Conservation (phyloP, 2,888 invertebrate species). For the Drosophila melanosoma region DNA sequence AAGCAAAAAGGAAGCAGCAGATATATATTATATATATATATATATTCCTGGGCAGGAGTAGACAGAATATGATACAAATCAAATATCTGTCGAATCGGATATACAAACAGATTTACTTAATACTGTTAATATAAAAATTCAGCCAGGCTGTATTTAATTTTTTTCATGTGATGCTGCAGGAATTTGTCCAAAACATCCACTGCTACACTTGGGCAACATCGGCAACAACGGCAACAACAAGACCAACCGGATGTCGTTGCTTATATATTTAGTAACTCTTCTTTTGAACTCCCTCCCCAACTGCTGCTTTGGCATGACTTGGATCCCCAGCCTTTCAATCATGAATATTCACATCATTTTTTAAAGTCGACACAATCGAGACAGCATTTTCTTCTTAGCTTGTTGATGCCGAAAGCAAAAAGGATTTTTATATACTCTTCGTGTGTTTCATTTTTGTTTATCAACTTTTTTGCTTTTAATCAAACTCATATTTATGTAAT, state of each 20-base stretch:
- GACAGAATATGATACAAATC: background rate
- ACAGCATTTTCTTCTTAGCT: slow-evolving; percentile 8
- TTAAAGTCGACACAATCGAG: slow-evolving; percentile 22
- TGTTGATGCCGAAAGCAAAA: background rate
- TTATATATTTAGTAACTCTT: slow-evolving; percentile 4
- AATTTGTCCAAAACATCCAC: slow-evolving; percentile 50
- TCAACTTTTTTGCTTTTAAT: too few species aligned
- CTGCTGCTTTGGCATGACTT: slow-evolving; percentile 17
- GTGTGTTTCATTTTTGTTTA: background rate
- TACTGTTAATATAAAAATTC: background rate
- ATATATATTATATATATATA: background rate
- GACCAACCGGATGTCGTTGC: slow-evolving; percentile 56
- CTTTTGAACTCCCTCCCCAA: slow-evolving; percentile 7
- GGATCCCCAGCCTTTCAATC: slow-evolving; percentile 29
- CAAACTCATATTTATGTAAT: background rate
- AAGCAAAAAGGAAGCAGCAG: background rate
- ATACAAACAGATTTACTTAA: background rate
- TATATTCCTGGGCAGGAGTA: background rate
- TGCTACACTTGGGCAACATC: slow-evolving; percentile 21
- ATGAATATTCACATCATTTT: slow-evolving; percentile 37
- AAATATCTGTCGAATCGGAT: background rate
- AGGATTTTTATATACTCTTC: background rate
- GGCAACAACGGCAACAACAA: slow-evolving; percentile 19
- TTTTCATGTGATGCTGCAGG: slow-evolving; percentile 42
- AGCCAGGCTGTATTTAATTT: background rate